Conservation (phyloP, 1,140 invertebrate genomes). For the Phymastichus coffea region DNA sequence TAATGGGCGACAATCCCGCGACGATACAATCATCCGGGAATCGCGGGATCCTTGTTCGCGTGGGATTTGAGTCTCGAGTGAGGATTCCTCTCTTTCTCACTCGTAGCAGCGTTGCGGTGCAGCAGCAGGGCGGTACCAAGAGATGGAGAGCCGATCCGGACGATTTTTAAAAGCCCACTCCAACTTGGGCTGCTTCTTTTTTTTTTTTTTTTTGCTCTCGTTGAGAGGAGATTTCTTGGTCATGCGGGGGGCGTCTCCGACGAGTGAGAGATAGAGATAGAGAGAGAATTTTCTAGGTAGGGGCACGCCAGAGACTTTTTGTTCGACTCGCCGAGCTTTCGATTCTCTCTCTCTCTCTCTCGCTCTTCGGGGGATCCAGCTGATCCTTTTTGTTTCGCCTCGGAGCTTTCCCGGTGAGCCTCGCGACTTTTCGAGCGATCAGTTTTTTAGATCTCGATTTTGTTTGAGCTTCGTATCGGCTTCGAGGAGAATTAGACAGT, state of each 20-base stretch:
- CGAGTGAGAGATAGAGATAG: background rate
- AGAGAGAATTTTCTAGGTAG: too few relatives aligned
- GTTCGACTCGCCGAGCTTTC: background rate
- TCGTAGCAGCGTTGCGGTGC: background rate
- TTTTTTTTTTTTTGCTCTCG: background rate
- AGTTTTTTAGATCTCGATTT: background rate
- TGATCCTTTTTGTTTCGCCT: background rate
- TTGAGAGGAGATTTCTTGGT: background rate
- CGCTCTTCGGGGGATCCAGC: background rate
- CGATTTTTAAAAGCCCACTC: conserved; percentile 14
- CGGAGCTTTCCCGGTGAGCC: background rate
- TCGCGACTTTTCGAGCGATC: background rate
- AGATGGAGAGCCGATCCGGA: background rate
- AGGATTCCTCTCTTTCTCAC: background rate
- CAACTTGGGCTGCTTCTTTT: too few relatives aligned
- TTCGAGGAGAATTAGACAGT: background rate
- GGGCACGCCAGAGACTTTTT: background rate
- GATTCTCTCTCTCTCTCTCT: background rate
- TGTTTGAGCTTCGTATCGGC: background rate
- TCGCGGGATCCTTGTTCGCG: background rate
- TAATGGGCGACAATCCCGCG: background rate
- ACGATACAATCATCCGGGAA: background rate
- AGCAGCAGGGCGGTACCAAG: background rate
- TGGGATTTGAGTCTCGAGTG: conserved; percentile 6
- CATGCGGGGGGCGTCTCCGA: background rate